Percentiles rank a stretch among this genome's conserved stretches.
phyloP scores from a whole-genome alignment of 1,140 invertebrate genomes.

The Aphelenchoides fujianensis region DNA sequence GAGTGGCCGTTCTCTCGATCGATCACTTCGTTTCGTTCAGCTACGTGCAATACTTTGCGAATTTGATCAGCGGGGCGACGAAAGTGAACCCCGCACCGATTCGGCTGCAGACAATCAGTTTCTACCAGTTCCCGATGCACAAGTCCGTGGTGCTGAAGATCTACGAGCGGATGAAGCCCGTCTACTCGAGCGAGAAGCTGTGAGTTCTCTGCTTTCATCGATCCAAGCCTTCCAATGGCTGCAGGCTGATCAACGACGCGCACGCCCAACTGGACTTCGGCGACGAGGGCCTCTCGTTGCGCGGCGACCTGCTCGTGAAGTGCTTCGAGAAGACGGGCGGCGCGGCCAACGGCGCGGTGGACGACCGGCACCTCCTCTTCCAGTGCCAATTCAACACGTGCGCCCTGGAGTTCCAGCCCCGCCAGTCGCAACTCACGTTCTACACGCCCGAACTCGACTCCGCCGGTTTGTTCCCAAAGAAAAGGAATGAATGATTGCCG shows the following conservation, averaged over 20 bases:
- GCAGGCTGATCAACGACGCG: slow-evolving; percentile 28
- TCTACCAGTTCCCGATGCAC: slow-evolving; percentile 72
- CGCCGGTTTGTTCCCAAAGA: slow-evolving; percentile 33
- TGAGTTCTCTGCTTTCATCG: slow-evolving; percentile 59
- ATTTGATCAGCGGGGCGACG: slow-evolving; percentile 79
- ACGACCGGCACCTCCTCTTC: slow-evolving; percentile 70
- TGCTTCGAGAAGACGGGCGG: slow-evolving; percentile 73
- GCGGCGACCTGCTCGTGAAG: slow-evolving; percentile 83
- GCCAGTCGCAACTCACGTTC: slow-evolving; percentile 74
- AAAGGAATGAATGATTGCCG: too few relatives aligned
- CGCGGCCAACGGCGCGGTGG: slow-evolving; percentile 39
- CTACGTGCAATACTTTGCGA: slow-evolving; percentile 83
- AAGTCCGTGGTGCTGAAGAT: slow-evolving; percentile 67
- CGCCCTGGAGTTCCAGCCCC: slow-evolving; percentile 68
- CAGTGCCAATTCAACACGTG: slow-evolving; percentile 86
- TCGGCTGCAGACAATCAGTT: slow-evolving; percentile 79
- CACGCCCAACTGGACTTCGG: slow-evolving; percentile 6
- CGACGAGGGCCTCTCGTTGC: slow-evolving; percentile 73
- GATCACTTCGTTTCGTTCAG: slow-evolving; percentile 65
- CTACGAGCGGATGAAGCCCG: slow-evolving; percentile 76
- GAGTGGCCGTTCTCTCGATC: slow-evolving; percentile 7
- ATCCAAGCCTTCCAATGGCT: slow-evolving; percentile 8
- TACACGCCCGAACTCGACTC: slow-evolving; percentile 77
- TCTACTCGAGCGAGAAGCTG: slow-evolving; percentile 80
- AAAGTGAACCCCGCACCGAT: slow-evolving; percentile 80